Evolutionary conservation across 2,113 vertebrate species (phyloP), one percentile per base, ranked within the genome.

Genomic region (Triplophysa siluroides): DNA sequence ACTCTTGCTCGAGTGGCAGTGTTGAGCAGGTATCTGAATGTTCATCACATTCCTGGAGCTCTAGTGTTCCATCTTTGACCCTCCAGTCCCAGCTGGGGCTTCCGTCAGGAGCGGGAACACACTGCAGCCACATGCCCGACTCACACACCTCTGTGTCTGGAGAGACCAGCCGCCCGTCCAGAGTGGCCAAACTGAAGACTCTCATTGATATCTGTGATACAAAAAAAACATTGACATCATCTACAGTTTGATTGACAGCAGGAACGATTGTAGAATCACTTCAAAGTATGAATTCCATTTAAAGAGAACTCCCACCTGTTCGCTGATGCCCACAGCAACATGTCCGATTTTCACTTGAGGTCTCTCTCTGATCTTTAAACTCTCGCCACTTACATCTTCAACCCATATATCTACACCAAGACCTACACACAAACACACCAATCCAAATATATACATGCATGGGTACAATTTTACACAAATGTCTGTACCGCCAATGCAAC

Each of bases 371-470:
- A 99, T 98, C 88, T 95, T 93, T 77, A 98, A 86, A 68, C 94
- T 95, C 60, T 95, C 93, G 0, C 96, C 96, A 8, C 90, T 95
- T 41, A 96, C 90, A 81, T 96, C 90, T 88, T 96, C 94, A 33
- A 99, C 95, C 88, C 95, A 95, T 82, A 98, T 89, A 88, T 96
- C 96, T 29, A 98, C 94, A 61, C 97, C 97, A 95, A 90, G 38
- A 79, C 82, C 24, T 43, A 33, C 54, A 21, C 24, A 56, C 8
- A 38, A 54, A 26, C 33, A 23, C 41, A 61, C 19, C 43, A 21
- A 82, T 29, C 43, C 52, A 50, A 1, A 8, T 9, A 76, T 2
- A 19, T 16, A 16, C 43, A 75, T 62, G 4, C 14, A 33, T 2
- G 13, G 45, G 11, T 1, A 50, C 9, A 50, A 52, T 1, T 13